phyloP scores from a whole-genome alignment of 2,113 vertebrate genomes.

The Motacilla alba region DNA sequence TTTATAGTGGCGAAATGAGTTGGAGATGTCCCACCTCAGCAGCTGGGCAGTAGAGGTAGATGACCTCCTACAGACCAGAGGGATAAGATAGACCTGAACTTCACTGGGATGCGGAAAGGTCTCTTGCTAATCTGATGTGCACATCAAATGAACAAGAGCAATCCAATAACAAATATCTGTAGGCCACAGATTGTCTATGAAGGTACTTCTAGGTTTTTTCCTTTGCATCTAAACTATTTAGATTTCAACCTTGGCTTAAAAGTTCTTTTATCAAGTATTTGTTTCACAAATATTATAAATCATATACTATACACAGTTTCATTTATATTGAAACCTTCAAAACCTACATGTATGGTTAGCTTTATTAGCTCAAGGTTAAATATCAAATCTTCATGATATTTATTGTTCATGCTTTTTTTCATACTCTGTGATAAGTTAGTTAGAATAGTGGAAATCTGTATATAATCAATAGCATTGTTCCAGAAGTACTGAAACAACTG shows the following conservation, averaged over 20 bases:
- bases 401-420: background rate
- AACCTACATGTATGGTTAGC: background rate
- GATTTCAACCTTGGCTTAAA: background rate
- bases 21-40: background rate
- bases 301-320: background rate
- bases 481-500: background rate
- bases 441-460: background rate
- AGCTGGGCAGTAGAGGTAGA: background rate
- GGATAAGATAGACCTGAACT: background rate
- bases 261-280: background rate
- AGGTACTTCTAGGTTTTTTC: background rate
- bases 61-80: background rate
- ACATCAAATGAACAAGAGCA: background rate
- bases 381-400: background rate
- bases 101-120: background rate
- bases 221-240: background rate
- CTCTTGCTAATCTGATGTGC: background rate
- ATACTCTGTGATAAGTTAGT: background rate
- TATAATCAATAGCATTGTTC: background rate
- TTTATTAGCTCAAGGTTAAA: background rate
- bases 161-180: background rate
- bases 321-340: background rate
- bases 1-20: background rate
- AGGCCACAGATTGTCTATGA: background rate
- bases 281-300: background rate